Percentiles rank a stretch among this genome's conserved stretches.
Conservation (phyloP, 2,888 invertebrate species). For the Hirtodrosophila cameraria region DNA sequence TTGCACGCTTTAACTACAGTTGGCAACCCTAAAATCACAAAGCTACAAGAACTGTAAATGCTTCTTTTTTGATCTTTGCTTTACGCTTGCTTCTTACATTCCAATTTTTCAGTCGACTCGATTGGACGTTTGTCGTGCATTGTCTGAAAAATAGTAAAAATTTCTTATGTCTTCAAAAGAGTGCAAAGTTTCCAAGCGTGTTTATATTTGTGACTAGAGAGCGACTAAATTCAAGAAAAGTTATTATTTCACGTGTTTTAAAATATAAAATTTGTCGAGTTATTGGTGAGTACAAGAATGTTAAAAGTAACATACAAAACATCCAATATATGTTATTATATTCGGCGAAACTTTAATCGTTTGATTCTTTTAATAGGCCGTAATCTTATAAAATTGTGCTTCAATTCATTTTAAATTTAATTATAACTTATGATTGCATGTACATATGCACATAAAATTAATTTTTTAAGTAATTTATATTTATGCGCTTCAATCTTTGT, state of each 20-base stretch:
- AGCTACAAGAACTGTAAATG: not conserved
- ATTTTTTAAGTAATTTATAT: not conserved
- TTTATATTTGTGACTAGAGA: not conserved
- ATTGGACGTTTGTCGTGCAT: not conserved
- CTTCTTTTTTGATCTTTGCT: not conserved
- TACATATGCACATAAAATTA: no score
- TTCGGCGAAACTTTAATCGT: no score
- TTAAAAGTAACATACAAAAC: no score
- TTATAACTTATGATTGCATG: no score
- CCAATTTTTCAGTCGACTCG: not conserved
- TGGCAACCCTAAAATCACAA: conserved; percentile 10
- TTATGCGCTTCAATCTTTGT: not conserved
- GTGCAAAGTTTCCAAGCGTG: not conserved
- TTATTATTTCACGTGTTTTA: not conserved
- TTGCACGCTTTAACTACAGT: not conserved
- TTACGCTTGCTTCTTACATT: no score
- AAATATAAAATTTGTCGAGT: not conserved
- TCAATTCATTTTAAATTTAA: no score
- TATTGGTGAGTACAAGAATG: no score
- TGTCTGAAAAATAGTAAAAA: not conserved
- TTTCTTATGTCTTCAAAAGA: not conserved
- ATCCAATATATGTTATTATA: no score
- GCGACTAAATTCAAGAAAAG: not conserved
- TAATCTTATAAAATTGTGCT: no score
- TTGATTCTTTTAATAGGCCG: no score